Base-by-base conservation (phyloP, 2,113 vertebrate genomes). In the Sitta europaea region DNA sequence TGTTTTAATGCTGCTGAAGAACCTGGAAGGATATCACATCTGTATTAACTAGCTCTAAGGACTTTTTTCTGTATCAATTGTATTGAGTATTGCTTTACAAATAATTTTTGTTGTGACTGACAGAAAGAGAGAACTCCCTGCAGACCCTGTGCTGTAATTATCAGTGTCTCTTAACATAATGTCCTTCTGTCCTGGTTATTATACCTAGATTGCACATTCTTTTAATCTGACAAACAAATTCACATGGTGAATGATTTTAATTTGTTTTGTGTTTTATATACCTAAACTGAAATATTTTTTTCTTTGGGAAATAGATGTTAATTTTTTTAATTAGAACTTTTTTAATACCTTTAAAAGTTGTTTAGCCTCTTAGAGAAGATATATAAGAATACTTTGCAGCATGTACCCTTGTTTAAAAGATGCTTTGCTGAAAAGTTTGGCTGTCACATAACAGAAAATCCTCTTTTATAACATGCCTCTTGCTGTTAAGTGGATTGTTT, bases 391-490 rank as follows among this genome's bases (percentile, higher is more conserved):
- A 25, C 45, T 88, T 24, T 94, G 53, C 21, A 86, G 33, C 51
- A 27, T 86, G 14, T 61, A 33, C 35, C 45, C 45, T 36, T 70
- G 19, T 72, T 67, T 88, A 79, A 86, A 83, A 73, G 18, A 71
- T 77, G 68, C 74, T 94, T 86, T 84, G 35, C 57, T 90, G 73
- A 90, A 63, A 76, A 61, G 28, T 36, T 86, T 96, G 74, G 51
- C 73, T 90, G 83, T 94, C 72, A 85, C 7, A 12, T 81, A 94
- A 74, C 38, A 78, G 16, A 81, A 25, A 45, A 24, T 93, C 62
- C 75, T 93, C 68, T 94, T 85, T 75, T 75, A 90, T 29, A 95
- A 93, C 57, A 63, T 73, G 65, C 58, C 55, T 90, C 80, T 86
- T 86, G 54, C 79, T 87, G n/a, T 82, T 90, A 63, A 66, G 70